Conservation (phyloP, 2,888 invertebrate species). For the Allophyes oxyacanthae region DNA sequence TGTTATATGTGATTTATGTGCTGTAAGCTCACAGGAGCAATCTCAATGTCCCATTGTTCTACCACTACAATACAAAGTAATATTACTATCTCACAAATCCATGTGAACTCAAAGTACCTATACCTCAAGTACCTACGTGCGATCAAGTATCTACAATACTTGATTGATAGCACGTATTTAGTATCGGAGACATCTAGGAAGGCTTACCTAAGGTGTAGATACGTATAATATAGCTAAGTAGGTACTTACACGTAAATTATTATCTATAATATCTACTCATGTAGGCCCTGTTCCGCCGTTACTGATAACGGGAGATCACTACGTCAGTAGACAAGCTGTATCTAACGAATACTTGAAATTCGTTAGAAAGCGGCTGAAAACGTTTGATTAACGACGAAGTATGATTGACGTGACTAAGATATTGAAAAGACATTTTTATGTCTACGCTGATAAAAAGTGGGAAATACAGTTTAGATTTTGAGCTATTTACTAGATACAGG, state of each 20-base stretch:
- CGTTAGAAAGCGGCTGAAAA: conserved; percentile 24
- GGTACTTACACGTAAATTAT: too few relatives aligned
- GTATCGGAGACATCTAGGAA: conserved; percentile 5
- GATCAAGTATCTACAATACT: conserved; percentile 8
- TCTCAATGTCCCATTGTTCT: too few relatives aligned
- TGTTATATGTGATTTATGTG: too few relatives aligned
- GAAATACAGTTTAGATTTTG: conserved; percentile 5
- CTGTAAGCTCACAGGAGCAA: too few relatives aligned
- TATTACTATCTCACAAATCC: not conserved
- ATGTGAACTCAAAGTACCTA: not conserved
- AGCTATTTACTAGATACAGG: too few relatives aligned
- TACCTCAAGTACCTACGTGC: not conserved
- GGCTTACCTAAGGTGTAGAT: not conserved
- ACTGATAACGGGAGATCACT: not conserved
- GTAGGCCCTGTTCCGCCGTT: too few relatives aligned
- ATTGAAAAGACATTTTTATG: conserved; percentile 17
- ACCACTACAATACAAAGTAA: too few relatives aligned
- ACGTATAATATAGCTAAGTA: too few relatives aligned
- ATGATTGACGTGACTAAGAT: conserved; percentile 20
- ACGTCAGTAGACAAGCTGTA: conserved; percentile 2
- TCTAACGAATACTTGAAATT: conserved; percentile 9
- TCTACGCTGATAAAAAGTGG: conserved; percentile 15
- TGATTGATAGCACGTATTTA: conserved; percentile 21
- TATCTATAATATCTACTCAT: too few relatives aligned
- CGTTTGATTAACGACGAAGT: conserved; percentile 25